phyloP scores from a whole-genome alignment of 2,797 vertebrate species.

The Crocodylus rhombifer region DNA sequence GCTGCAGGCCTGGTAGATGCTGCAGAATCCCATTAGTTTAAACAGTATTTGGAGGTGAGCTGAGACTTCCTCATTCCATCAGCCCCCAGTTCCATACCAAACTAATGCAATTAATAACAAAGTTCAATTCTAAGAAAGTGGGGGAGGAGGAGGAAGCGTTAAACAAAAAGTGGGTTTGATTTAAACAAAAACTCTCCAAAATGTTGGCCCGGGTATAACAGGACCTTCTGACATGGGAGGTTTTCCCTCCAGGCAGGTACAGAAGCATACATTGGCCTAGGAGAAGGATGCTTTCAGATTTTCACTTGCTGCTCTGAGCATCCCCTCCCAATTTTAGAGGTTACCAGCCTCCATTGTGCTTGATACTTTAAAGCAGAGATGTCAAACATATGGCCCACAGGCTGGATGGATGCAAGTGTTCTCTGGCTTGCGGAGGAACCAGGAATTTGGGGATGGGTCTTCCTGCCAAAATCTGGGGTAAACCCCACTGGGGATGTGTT shows the following conservation, averaged over 20 bases:
- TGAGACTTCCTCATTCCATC: not conserved
- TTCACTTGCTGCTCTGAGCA: not conserved
- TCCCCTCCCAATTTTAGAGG: not conserved
- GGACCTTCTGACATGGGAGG: not conserved
- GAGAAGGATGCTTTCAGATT: too few species aligned
- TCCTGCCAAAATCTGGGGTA: too few species aligned
- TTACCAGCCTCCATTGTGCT: not conserved
- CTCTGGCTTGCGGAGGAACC: too few species aligned
- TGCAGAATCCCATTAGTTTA: not conserved
- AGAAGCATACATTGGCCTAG: too few species aligned
- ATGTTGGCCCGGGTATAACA: not conserved
- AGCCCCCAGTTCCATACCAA: not conserved
- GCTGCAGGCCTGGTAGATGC: not conserved
- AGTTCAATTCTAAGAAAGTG: not conserved
- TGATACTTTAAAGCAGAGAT: not conserved
- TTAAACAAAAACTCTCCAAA: not conserved
- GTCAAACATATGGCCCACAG: too few species aligned
- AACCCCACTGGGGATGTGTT: too few species aligned
- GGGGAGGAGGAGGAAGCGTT: not conserved
- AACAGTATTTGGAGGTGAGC: not conserved
- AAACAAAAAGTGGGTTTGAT: not conserved
- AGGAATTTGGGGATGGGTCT: too few species aligned
- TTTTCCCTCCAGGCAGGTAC: not conserved
- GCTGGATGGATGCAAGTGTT: too few species aligned
- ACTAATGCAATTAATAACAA: not conserved